phyloP scores from a whole-genome alignment of 2,113 vertebrate genomes.

The Rhegmatorhina hoffmannsi region DNA sequence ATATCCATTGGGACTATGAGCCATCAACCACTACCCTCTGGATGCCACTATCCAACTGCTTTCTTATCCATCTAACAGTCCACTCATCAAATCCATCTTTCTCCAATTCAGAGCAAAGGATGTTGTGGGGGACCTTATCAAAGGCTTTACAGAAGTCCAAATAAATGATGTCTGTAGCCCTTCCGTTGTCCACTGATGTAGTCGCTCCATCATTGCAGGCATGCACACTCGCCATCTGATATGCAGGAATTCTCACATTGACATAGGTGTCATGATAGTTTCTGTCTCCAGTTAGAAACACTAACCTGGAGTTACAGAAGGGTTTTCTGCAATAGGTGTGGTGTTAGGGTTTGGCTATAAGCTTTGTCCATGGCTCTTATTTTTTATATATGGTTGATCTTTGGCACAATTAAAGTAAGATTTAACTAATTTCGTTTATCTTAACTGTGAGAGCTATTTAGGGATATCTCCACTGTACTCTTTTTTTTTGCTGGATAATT shows the following conservation, averaged over 20 bases:
- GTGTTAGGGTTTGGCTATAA: background rate
- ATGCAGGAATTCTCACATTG: background rate
- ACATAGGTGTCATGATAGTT: background rate
- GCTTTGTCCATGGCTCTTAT: background rate
- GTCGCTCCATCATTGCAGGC: background rate
- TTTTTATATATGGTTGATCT: background rate
- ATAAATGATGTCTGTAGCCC: background rate
- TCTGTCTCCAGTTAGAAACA: background rate
- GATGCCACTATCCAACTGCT: background rate
- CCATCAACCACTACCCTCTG: background rate
- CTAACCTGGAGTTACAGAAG: background rate
- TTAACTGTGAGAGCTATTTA: background rate
- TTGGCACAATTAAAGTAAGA: background rate
- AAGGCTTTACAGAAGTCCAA: background rate
- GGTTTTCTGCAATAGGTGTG: background rate
- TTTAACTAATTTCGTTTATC: background rate
- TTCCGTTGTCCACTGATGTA: background rate
- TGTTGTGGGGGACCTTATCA: too few species aligned
- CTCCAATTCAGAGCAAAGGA: too few species aligned
- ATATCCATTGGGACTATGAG: background rate
- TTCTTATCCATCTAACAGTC: background rate
- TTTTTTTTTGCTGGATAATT: background rate
- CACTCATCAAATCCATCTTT: background rate
- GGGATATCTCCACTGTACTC: background rate
- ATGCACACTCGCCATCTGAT: background rate